These are phyloP conservation scores for Ictidomys tridecemlineatus DNA, from an alignment of 2,113 vertebrate species.

Conservation along the genomic window DNA sequence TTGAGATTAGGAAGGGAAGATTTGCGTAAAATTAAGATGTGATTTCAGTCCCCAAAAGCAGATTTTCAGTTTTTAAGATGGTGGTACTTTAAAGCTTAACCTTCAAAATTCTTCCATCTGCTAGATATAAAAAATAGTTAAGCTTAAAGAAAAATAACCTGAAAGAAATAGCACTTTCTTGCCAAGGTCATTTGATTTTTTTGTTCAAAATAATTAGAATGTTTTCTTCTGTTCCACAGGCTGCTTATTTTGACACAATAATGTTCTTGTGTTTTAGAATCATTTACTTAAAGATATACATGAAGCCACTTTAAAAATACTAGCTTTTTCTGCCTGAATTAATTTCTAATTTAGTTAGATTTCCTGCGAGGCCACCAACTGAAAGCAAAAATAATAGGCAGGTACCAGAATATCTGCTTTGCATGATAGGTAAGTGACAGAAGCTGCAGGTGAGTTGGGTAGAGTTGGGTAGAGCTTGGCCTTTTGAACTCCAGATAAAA, in stretches of 20 bases:
- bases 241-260: constrained; percentile 75
- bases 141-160: constrained; percentile 65
- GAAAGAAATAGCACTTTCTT: constrained; percentile 60
- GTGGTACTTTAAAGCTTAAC: constrained; percentile 70
- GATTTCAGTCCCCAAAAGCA: constrained; percentile 64
- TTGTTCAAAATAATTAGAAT: constrained; percentile 74
- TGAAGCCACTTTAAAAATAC: background rate
- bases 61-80: constrained; percentile 66
- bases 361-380: constrained; percentile 24
- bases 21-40: constrained; percentile 75
- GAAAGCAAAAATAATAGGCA: background rate
- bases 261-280: constrained; percentile 57
- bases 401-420: background rate
- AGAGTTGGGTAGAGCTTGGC: background rate
- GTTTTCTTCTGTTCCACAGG: constrained; percentile 68
- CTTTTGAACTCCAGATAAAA: constrained; percentile 17
- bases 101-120: constrained; percentile 73
- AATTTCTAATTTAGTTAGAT: constrained; percentile 46
- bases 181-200: constrained; percentile 58
- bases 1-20: constrained; percentile 71
- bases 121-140: constrained; percentile 58
- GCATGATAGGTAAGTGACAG: background rate
- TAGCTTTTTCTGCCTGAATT: constrained; percentile 24
- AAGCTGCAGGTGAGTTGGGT: background rate
- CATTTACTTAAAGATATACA: constrained; percentile 67